A percentile compares a stretch with the other conserved stretches of the same genome.
phyloP scores from a whole-genome alignment of 2,113 vertebrate genomes.

The Hemibagrus wyckioides region DNA sequence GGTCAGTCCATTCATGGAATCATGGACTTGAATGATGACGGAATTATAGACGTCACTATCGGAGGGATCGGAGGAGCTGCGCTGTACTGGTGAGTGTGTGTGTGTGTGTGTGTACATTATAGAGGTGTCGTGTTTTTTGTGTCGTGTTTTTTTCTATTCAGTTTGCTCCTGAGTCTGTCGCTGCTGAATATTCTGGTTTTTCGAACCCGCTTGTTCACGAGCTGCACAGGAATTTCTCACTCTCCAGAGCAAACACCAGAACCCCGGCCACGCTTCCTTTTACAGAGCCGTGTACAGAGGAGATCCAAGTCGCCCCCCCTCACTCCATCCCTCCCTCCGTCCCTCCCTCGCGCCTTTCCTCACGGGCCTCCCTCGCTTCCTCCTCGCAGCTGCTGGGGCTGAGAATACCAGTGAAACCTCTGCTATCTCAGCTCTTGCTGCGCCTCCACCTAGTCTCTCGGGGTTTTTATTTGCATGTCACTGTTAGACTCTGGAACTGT shows the following conservation, averaged over 20 bases:
- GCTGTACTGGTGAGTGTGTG: slow-evolving; percentile 86
- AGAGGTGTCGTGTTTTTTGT: no score
- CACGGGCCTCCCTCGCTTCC: not conserved
- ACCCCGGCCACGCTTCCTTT: slow-evolving; percentile 1
- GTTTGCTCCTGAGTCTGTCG: not conserved
- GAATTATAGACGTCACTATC: slow-evolving; percentile 91
- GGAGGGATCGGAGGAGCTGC: slow-evolving; percentile 94
- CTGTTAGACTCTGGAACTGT: not conserved
- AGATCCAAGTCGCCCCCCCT: slow-evolving; percentile 18
- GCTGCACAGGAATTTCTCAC: slow-evolving; percentile 24
- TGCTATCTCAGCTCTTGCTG: slow-evolving; percentile 9
- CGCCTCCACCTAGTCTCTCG: slow-evolving; percentile 23
- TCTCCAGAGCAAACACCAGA: slow-evolving; percentile 25
- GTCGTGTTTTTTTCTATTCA: not conserved
- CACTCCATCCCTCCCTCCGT: not conserved
- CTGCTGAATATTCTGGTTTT: not conserved
- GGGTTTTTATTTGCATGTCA: slow-evolving; percentile 11
- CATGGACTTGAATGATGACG: slow-evolving; percentile 93
- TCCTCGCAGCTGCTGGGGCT: not conserved
- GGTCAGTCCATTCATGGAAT: slow-evolving; percentile 95
- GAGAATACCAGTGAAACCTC: slow-evolving; percentile 23
- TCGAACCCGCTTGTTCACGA: not conserved
- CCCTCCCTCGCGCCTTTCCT: not conserved
- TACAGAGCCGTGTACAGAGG: not conserved
- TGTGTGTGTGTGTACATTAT: not conserved